Base-by-base conservation (phyloP, 2,888 invertebrate genomes). In the Oscheius sp. region DNA sequence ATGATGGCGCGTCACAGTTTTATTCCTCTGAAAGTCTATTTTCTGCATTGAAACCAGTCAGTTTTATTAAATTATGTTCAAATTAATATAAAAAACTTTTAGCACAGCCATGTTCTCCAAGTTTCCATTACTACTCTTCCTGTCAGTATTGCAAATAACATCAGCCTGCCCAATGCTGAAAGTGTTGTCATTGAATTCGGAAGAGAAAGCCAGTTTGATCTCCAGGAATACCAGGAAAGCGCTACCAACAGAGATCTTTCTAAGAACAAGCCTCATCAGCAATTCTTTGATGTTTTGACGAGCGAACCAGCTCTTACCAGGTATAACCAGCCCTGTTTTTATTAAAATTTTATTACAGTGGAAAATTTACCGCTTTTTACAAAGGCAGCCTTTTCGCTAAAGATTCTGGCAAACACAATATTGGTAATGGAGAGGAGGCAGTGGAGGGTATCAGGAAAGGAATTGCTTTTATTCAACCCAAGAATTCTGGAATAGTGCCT, bases 211-310 rank as follows among this genome's bases (percentile, higher is more conserved):
- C 16, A 49, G 13, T 70, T 70, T 25, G 25, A 70, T 23, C 21
- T 49, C 12, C 16, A 35, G 3, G 46, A 70, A 2, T 70, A 25
- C 23, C 6, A 58, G 18, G 16, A 58, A 16, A 45, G 59, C n/a
- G 59, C 58, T 12, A 56, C 16, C 16, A 64, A 72, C n/a, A 29
- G 46, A 9, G 52, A 76, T 49, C n/a, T 21, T 43, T 12, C 49
- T n/a, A 18, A 52, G 2, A 58, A 73, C 29, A 25, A 55, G n/a
- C 18, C 52, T 1, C 41, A 45, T 9, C 55, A 69, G 46, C 68
- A 76, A 16, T 76, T 76, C 46, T 59, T 63, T 16, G 68, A 73
- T 45, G 21, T 73, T 23, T 43, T 76, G 13, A 76, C 73, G 7
- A 76, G 41, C 41, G 49, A 73, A 43, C 58, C 61, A 12, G 76